phyloP scores from a whole-genome alignment of 1,140 invertebrate genomes.

The Tetramorium alpestre region DNA sequence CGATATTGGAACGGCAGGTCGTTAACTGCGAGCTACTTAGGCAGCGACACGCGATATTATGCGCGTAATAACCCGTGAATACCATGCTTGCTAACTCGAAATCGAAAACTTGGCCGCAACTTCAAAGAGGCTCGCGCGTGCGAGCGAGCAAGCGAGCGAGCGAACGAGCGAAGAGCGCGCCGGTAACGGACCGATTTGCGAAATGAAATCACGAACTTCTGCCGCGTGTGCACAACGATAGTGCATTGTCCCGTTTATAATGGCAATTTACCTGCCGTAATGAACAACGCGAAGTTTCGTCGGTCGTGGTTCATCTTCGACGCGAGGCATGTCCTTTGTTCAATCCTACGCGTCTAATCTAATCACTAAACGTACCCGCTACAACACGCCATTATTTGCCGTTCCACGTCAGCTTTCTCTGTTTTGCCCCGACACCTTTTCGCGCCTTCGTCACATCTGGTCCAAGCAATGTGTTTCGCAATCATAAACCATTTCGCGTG shows the following conservation, averaged over 20 bases:
- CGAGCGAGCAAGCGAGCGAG: not conserved
- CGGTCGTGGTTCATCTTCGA: constrained; percentile 21
- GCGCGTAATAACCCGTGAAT: constrained; percentile 51
- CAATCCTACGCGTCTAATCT: constrained; percentile 53
- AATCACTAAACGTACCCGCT: constrained; percentile 32
- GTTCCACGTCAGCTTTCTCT: not conserved
- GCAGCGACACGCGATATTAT: constrained; percentile 11
- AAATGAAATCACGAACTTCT: constrained; percentile 66
- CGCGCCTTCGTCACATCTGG: not conserved
- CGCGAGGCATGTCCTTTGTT: constrained; percentile 60
- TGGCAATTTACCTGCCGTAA: constrained; percentile 67
- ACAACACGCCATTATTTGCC: constrained; percentile 42
- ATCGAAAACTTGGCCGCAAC: constrained; percentile 47
- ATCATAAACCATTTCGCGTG: not conserved
- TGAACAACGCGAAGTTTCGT: constrained; percentile 61
- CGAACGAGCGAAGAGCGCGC: not conserved
- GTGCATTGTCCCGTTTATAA: constrained; percentile 62
- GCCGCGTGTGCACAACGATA: constrained; percentile 29
- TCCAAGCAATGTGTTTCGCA: not conserved
- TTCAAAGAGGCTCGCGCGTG: constrained; percentile 20
- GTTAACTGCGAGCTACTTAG: constrained; percentile 28
- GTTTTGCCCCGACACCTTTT: not conserved
- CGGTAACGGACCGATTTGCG: constrained; percentile 28
- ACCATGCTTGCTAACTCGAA: constrained; percentile 14
- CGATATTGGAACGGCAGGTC: constrained; percentile 3